Conservation (phyloP, 2,113 vertebrate species). For the Phylloscopus trochiloides region DNA sequence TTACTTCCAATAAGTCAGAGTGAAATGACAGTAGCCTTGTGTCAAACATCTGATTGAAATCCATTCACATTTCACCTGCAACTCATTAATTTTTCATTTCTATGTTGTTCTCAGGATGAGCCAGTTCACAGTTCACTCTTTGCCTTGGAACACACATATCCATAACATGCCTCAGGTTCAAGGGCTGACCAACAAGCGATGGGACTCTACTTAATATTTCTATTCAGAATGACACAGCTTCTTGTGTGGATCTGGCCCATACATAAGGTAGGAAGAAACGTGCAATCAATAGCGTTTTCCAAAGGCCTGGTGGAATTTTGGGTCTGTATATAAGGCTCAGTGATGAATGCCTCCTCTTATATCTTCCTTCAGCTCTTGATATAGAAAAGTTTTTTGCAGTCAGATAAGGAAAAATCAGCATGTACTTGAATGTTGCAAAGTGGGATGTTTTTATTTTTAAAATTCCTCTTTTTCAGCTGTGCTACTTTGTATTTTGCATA, state of each 20-base stretch:
- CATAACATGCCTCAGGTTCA: not conserved
- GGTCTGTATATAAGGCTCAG: not conserved
- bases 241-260: not conserved
- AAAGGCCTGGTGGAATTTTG: not conserved
- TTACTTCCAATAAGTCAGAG: not conserved
- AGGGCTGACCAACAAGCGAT: not conserved
- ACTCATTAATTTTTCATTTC: not conserved
- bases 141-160: not conserved
- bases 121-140: not conserved
- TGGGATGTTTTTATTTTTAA: not conserved
- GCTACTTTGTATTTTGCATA: not conserved
- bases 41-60: slow-evolving; percentile 13
- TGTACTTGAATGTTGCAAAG: not conserved
- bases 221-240: not conserved
- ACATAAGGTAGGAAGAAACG: not conserved
- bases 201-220: not conserved
- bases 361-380: not conserved
- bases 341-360: not conserved
- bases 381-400: not conserved
- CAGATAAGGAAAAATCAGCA: not conserved
- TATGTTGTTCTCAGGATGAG: not conserved
- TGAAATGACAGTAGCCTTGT: not conserved
- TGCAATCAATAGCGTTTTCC: not conserved
- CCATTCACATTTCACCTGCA: not conserved
- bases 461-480: not conserved